A percentile compares a stretch with the other conserved stretches of the same genome.
Evolutionary conservation across 2,113 vertebrate genomes (phyloP).

Genomic region (Hippocampus zosterae): DNA sequence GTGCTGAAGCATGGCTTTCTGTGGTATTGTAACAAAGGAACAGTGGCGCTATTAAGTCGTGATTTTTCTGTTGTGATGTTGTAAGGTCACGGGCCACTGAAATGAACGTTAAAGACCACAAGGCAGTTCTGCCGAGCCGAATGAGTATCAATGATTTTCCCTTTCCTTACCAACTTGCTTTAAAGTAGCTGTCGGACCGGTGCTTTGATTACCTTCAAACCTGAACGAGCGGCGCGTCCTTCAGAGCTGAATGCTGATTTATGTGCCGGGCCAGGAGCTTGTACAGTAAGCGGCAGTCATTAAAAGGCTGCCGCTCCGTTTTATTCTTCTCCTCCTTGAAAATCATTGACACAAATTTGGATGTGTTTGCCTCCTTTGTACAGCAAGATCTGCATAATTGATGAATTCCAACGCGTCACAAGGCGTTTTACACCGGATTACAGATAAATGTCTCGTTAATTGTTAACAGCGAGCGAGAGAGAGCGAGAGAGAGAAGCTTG

Average conservation of each 20-base stretch:
- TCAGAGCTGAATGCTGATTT: slow-evolving; percentile 55
- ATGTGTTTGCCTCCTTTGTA: slow-evolving; percentile 18
- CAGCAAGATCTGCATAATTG: slow-evolving; percentile 31
- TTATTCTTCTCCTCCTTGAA: background rate
- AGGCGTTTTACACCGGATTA: slow-evolving; percentile 4
- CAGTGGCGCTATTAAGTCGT: background rate
- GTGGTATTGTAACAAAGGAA: background rate
- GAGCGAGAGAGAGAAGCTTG: background rate
- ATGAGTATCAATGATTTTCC: slow-evolving; percentile 59
- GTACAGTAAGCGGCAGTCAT: slow-evolving; percentile 14
- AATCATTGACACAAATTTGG: slow-evolving; percentile 27
- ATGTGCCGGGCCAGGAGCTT: slow-evolving; percentile 16
- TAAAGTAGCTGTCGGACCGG: slow-evolving; percentile 23
- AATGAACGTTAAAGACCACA: slow-evolving; percentile 40
- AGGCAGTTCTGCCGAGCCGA: slow-evolving; percentile 48
- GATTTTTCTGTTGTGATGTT: background rate
- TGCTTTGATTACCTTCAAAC: slow-evolving; percentile 59
- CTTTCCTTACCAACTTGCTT: slow-evolving; percentile 35
- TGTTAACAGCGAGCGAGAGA: background rate
- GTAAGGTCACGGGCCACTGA: slow-evolving; percentile 42
- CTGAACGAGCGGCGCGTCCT: slow-evolving; percentile 40
- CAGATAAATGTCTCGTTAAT: slow-evolving; percentile 7
- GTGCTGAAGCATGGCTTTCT: background rate
- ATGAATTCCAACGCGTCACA: slow-evolving; percentile 17
- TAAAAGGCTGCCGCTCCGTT: slow-evolving; percentile 46